Evolutionary conservation across 2,888 invertebrate genomes (phyloP).

Genomic region (Noctua janthe): DNA sequence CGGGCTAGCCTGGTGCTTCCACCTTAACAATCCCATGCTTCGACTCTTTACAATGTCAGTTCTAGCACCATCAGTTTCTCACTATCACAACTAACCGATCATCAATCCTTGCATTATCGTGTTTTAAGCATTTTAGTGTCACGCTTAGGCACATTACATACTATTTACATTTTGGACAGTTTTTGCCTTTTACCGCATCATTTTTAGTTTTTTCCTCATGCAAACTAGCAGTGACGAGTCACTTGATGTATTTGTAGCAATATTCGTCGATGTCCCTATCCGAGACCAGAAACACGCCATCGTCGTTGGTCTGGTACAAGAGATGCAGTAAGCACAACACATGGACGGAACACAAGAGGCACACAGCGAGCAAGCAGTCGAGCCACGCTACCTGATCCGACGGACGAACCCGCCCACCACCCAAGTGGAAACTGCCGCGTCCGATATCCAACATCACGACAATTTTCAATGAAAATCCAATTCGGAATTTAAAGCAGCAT

Average conservation of each 20-base stretch:
- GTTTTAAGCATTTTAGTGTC: constrained; percentile 36
- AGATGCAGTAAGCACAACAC: constrained; percentile 92
- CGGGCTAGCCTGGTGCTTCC: too few relatives aligned
- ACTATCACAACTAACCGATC: constrained; percentile 51
- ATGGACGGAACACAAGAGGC: constrained; percentile 92
- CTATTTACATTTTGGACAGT: constrained; percentile 56
- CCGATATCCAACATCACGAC: constrained; percentile 77
- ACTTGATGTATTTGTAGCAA: constrained; percentile 81
- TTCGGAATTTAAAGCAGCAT: constrained; percentile 87
- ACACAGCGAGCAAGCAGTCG: constrained; percentile 92
- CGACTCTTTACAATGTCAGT: constrained; percentile 42
- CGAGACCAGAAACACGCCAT: constrained; percentile 73
- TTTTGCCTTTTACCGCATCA: constrained; percentile 59
- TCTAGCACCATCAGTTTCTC: constrained; percentile 66
- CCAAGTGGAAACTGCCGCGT: constrained; percentile 89
- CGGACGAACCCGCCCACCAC: constrained; percentile 90
- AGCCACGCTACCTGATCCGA: constrained; percentile 96
- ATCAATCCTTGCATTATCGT: constrained; percentile 42
- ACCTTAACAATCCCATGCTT: constrained; percentile 53
- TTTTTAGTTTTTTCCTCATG: constrained; percentile 62
- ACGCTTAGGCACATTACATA: constrained; percentile 56
- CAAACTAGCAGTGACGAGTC: constrained; percentile 67
- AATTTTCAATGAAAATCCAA: constrained; percentile 80
- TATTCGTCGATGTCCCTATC: constrained; percentile 84
- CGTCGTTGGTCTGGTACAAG: constrained; percentile 84